Conservation (phyloP, 2,888 invertebrate genomes). For the Torymus aiolomorphi region DNA sequence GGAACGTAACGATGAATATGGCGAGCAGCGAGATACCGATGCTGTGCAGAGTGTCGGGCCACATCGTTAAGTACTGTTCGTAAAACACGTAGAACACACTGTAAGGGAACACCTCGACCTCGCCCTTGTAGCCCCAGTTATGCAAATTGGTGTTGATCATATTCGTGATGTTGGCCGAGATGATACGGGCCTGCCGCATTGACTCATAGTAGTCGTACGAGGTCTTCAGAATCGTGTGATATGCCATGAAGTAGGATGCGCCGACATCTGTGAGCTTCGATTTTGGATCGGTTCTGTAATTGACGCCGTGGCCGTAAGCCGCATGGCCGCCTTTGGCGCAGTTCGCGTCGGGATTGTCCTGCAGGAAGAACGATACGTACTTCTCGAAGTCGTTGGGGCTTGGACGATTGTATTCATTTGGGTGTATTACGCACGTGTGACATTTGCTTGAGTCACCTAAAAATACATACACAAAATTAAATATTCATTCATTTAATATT, state of each 20-base stretch:
- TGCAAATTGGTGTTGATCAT: constrained; percentile 82
- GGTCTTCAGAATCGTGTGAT: constrained; percentile 93
- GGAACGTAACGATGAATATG: constrained; percentile 95
- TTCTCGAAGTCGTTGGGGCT: constrained; percentile 80
- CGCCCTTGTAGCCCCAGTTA: constrained; percentile 74
- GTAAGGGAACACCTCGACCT: constrained; percentile 89
- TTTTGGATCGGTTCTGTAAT: constrained; percentile 76
- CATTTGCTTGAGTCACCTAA: constrained; percentile 41
- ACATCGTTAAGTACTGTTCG: constrained; percentile 98
- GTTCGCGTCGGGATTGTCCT: constrained; percentile 85
- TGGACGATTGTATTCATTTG: constrained; percentile 78
- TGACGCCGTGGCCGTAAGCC: constrained; percentile 86
- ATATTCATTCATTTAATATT: no score
- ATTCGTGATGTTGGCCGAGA: constrained; percentile 89
- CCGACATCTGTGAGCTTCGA: constrained; percentile 78
- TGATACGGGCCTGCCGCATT: constrained; percentile 86
- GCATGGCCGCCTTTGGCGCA: constrained; percentile 93
- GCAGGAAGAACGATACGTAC: constrained; percentile 88
- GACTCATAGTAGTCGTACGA: constrained; percentile 94
- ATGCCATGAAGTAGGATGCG: constrained; percentile 95
- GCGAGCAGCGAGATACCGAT: constrained; percentile 92
- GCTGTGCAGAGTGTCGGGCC: constrained; percentile 91
- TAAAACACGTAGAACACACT: constrained; percentile 99
- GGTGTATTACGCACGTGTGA: constrained; percentile 28
- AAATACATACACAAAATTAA: no score